Percentiles rank a stretch among this genome's conserved stretches.
Conservation (phyloP, 2,888 invertebrate genomes). For the Trypoxylon attenuatum region DNA sequence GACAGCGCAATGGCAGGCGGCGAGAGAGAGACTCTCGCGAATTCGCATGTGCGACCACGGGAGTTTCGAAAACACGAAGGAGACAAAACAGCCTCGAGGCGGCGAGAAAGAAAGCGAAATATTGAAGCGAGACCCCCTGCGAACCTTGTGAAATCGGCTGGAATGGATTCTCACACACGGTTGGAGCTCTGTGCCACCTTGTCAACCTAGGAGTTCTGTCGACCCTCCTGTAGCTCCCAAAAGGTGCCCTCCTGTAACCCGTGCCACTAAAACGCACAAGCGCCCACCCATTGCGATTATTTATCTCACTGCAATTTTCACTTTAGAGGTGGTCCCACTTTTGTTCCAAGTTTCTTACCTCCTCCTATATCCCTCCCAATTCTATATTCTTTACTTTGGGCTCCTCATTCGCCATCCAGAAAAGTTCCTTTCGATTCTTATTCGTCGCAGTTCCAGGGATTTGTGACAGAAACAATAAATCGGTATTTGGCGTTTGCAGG, state of each 20-base stretch:
- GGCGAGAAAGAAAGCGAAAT: constrained; percentile 20
- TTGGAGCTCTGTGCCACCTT: constrained; percentile 70
- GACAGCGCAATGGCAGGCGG: too few relatives aligned
- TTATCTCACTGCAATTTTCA: constrained; percentile 58
- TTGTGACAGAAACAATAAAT: too few relatives aligned
- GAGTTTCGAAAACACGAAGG: constrained; percentile 5
- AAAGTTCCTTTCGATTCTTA: too few relatives aligned
- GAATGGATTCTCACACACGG: constrained; percentile 73
- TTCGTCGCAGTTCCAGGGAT: too few relatives aligned
- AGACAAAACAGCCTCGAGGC: background rate
- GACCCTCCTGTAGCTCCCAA: constrained; percentile 48
- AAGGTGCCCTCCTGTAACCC: constrained; percentile 38
- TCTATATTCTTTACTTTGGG: too few relatives aligned
- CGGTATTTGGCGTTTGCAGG: too few relatives aligned
- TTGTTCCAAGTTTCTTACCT: background rate
- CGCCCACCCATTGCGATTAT: constrained; percentile 67
- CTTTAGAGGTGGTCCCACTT: constrained; percentile 61
- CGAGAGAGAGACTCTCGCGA: too few relatives aligned
- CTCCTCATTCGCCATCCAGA: too few relatives aligned
- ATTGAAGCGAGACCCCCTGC: constrained; percentile 28
- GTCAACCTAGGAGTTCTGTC: constrained; percentile 55
- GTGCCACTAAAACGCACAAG: constrained; percentile 37
- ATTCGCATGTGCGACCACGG: too few relatives aligned
- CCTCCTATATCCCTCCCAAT: background rate
- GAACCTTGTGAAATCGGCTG: constrained; percentile 67